Percentiles rank a stretch among this genome's conserved stretches.
phyloP scores from a whole-genome alignment of 2,797 vertebrate species.

The Characodon lateralis region DNA sequence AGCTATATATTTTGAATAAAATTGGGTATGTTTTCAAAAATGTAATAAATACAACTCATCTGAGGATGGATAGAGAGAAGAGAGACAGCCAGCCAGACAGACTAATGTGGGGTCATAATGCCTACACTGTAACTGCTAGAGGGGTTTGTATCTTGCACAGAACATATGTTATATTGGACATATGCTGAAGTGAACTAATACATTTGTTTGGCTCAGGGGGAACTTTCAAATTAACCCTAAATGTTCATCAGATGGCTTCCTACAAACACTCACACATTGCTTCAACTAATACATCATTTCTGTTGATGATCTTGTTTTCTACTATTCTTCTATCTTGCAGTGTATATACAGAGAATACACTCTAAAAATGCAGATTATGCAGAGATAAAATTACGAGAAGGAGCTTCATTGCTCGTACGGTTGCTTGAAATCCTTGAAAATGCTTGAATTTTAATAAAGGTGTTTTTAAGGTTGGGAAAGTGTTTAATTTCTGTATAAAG shows the following conservation, averaged over 20 bases:
- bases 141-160: background rate
- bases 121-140: background rate
- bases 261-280: background rate
- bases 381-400: background rate
- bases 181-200: slow-evolving; percentile 18
- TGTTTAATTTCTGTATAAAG: no score
- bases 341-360: no score
- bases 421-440: no score
- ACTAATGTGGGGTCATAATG: background rate
- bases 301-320: slow-evolving; percentile 4
- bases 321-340: background rate
- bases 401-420: no score
- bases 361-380: background rate
- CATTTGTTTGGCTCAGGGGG: slow-evolving; percentile 9
- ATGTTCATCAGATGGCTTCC: slow-evolving; percentile 14
- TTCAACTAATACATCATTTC: slow-evolving; percentile 6
- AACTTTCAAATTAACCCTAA: slow-evolving; percentile 15
- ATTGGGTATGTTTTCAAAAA: background rate
- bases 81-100: background rate
- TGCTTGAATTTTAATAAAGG: no score
- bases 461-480: no score
- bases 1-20: background rate
- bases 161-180: background rate
- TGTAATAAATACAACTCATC: background rate
- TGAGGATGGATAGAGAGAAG: background rate